Percentiles rank a stretch among this genome's conserved stretches.
These are phyloP conservation scores for Procavia capensis DNA, from an alignment of 2,113 vertebrate species.

Conservation along the genomic window DNA sequence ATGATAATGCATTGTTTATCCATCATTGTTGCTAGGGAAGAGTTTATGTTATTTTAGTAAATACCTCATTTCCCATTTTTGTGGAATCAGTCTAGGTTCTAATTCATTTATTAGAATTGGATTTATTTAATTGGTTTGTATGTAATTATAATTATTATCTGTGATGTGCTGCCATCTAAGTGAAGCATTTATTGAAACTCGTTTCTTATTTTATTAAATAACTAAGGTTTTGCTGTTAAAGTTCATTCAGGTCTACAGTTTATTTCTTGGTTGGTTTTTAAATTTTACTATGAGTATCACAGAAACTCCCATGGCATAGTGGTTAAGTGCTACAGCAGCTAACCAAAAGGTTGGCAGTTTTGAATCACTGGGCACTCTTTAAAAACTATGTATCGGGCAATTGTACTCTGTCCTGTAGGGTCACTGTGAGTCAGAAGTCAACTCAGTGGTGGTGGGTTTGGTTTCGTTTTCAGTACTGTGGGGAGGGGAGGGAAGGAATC, in stretches of 20 bases:
- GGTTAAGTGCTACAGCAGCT: too few species aligned
- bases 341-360: too few species aligned
- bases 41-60: neutral
- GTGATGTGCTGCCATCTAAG: conserved; percentile 24
- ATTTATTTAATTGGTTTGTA: neutral
- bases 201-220: conserved; percentile 3
- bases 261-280: neutral
- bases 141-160: neutral
- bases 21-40: neutral
- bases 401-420: too few species aligned
- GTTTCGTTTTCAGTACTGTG: too few species aligned
- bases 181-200: neutral
- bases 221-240: conserved; percentile 1
- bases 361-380: too few species aligned
- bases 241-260: neutral
- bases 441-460: too few species aligned
- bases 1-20: neutral
- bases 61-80: conserved; percentile 15
- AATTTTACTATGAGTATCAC: too few species aligned
- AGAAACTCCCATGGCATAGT: too few species aligned
- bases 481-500: neutral
- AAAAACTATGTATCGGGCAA: too few species aligned
- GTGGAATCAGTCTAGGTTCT: neutral
- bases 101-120: neutral
- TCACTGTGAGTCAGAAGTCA: too few species aligned